Conservation (phyloP, 2,888 invertebrate genomes). For the Lacanobia wlatinum region DNA sequence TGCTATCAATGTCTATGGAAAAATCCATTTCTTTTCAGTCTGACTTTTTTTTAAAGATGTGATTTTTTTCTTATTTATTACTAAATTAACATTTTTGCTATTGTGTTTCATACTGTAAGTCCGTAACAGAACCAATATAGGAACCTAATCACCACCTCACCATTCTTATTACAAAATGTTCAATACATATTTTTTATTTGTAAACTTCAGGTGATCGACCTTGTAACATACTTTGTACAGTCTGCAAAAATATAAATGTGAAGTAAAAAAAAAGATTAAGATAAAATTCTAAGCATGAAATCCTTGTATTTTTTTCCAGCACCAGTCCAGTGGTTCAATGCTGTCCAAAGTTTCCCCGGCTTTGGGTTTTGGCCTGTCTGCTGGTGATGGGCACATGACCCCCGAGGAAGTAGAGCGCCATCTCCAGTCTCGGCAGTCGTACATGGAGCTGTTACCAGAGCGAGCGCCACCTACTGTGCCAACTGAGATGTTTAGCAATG, state of each 20-base stretch:
- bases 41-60: too few species aligned
- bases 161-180: too few species aligned
- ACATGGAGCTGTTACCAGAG: slow-evolving; percentile 95
- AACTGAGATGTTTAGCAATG: slow-evolving; percentile 98
- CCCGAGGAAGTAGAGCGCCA: slow-evolving; percentile 97
- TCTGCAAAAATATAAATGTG: background rate
- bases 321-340: slow-evolving; percentile 88
- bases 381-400: slow-evolving; percentile 95
- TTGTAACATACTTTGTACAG: too few species aligned
- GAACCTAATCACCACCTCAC: too few species aligned
- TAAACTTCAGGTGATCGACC: too few species aligned
- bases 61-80: too few species aligned
- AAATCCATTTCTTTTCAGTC: too few species aligned
- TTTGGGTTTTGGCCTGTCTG: slow-evolving; percentile 81
- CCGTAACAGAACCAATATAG: too few species aligned
- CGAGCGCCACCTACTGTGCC: slow-evolving; percentile 97
- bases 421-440: slow-evolving; percentile 95
- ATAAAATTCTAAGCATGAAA: background rate
- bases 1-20: too few species aligned
- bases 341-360: slow-evolving; percentile 90
- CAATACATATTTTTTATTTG: too few species aligned
- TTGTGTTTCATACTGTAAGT: too few species aligned
- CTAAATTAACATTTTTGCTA: too few species aligned
- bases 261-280: background rate
- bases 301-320: slow-evolving; percentile 78